Base-by-base conservation (phyloP, 2,113 vertebrate species). In the Gasterosteus aculeatus region DNA sequence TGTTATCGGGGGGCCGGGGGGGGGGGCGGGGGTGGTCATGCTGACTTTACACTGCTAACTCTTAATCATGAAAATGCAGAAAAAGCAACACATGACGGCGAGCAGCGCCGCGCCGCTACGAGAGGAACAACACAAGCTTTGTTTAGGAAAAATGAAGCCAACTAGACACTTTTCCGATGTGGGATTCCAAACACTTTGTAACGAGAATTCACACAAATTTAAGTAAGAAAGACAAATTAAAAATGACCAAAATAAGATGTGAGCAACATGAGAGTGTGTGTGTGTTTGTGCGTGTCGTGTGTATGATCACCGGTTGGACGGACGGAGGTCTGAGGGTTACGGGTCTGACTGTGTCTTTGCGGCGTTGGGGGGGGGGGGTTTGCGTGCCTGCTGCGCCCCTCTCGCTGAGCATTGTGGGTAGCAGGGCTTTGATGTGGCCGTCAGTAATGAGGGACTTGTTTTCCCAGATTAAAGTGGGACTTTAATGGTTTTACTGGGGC, bases 381-480 rank as follows among this genome's bases (percentile, higher is more conserved):
- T 47, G 46, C 5, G 46, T 6, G 14, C 14, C 46, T 47, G 64
- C 60, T 35, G 58, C 14, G 51, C 62, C 59, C 49, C 16, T 49
- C 2, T 15, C 14, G 57, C 81, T 12, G 29, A 66, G 82, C 19
- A 75, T 77, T 72, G 33, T 75, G 77, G 82, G 75, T 42, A 22
- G 22, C 3, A 1, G 39, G 6, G 31, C 86, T 80, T 89, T 89
- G 88, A 91, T 79, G 83, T 82, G 72, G 66, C 71, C 19, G 26
- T n/a, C 38, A 15, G 67, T 75, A 79, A 77, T 12, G 80, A 72
- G 77, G 42, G 59, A 54, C 67, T 87, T 85, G 77, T 75, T 87
- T 84, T 82, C 42, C 6, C 84, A 78, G 86, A 85, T 88, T 84
- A 87, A 47, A 72, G 60, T 4, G 5, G 2, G 82, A 59, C 71